Conservation (phyloP, 92 coral and sea anemone genomes). For the Parazoanthus darwini region DNA sequence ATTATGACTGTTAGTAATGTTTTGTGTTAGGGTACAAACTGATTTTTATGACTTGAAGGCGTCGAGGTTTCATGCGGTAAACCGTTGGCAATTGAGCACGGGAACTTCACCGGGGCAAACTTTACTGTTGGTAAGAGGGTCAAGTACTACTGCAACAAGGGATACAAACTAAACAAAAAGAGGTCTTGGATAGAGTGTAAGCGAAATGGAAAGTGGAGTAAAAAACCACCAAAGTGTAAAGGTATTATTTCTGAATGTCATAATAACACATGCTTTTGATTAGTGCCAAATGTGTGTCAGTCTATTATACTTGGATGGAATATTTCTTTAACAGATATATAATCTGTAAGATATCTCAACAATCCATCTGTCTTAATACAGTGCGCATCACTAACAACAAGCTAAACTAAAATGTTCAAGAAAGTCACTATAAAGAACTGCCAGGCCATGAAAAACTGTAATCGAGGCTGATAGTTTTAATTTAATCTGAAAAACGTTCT, state of each 20-base stretch:
- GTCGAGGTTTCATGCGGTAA: constrained; percentile 50
- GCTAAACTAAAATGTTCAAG: neutral
- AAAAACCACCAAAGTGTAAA: constrained; percentile 51
- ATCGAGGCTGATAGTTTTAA: too few relatives aligned
- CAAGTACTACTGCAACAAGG: constrained; percentile 67
- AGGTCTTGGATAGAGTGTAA: constrained; percentile 52
- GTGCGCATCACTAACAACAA: neutral
- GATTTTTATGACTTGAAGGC: neutral
- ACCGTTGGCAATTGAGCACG: constrained; percentile 60
- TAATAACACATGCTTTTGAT: neutral
- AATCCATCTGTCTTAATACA: too few relatives aligned
- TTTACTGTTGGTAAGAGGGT: constrained; percentile 44
- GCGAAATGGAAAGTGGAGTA: constrained; percentile 63
- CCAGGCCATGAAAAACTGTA: too few relatives aligned
- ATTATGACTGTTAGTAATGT: too few relatives aligned
- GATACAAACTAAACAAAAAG: constrained; percentile 52
- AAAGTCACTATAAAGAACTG: too few relatives aligned
- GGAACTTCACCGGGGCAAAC: constrained; percentile 47
- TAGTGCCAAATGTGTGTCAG: neutral
- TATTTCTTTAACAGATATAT: too few relatives aligned
- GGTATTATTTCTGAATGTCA: constrained; percentile 27
- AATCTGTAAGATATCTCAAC: too few relatives aligned
- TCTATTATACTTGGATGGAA: too few relatives aligned
- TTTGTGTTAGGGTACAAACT: constrained; percentile 56
- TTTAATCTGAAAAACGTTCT: too few relatives aligned